phyloP scores from a whole-genome alignment of 2,113 vertebrate species.

The Astur gentilis region DNA sequence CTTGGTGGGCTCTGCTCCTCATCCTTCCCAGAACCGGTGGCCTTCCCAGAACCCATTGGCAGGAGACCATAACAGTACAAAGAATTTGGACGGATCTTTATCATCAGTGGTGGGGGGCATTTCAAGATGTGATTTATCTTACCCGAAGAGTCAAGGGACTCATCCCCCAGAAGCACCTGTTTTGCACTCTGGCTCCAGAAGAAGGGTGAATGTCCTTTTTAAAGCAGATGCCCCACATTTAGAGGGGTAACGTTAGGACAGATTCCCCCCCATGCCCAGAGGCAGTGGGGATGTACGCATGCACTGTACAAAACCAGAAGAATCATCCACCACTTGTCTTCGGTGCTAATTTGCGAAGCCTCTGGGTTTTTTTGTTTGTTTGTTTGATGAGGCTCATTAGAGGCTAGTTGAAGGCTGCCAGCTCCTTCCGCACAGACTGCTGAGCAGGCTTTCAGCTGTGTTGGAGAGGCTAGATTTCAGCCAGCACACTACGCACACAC shows the following conservation, averaged over 20 bases:
- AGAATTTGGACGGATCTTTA: not conserved
- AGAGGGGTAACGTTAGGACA: not conserved
- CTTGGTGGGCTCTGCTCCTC: not conserved
- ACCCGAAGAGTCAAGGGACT: not conserved
- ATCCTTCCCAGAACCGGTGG: not conserved
- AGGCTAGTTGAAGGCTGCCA: constrained; percentile 36
- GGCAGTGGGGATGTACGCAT: too few species aligned
- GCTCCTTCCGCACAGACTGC: constrained; percentile 33
- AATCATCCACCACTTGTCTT: not conserved
- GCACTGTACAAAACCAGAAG: not conserved
- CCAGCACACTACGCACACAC: not conserved
- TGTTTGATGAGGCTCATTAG: constrained; percentile 52
- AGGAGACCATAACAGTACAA: not conserved
- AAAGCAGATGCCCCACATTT: not conserved
- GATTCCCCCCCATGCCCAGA: not conserved
- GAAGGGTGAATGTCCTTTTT: not conserved
- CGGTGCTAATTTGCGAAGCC: not conserved
- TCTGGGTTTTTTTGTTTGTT: not conserved
- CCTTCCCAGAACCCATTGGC: not conserved
- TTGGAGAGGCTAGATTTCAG: not conserved
- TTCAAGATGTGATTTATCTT: not conserved
- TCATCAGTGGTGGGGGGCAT: rapidly evolving
- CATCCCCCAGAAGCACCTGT: not conserved
- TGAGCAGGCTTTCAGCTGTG: constrained; percentile 45
- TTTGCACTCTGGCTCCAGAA: not conserved